phyloP scores from a whole-genome alignment of 2,113 vertebrate species.

The Lycaon pictus region DNA sequence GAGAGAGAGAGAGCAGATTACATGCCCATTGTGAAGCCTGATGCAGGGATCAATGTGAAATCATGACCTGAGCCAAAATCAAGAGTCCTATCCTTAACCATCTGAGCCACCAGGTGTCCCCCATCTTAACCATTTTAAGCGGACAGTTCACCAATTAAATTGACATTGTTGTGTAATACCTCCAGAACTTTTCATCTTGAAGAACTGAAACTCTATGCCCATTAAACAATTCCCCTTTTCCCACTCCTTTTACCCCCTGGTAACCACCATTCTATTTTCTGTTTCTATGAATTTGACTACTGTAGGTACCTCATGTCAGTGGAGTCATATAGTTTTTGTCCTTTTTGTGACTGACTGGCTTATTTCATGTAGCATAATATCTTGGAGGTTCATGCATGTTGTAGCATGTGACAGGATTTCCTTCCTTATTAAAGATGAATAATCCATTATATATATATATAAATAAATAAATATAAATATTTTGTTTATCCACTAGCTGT shows the following conservation, averaged over 20 bases:
- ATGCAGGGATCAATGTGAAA: not conserved
- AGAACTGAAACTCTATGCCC: not conserved
- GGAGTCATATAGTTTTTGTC: not conserved
- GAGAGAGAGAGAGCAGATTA: not conserved
- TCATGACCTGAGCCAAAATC: not conserved
- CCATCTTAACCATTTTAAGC: not conserved
- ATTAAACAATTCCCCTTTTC: not conserved
- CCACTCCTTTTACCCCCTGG: not conserved
- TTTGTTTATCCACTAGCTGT: slow-evolving; percentile 44
- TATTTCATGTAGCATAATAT: slow-evolving; percentile 44
- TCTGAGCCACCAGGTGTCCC: not conserved
- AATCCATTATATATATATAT: not conserved
- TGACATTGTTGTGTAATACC: slow-evolving; percentile 33
- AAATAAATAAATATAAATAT: not conserved
- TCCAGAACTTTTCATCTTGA: slow-evolving; percentile 2
- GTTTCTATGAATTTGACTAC: slow-evolving; percentile 44
- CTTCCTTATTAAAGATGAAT: slow-evolving; percentile 24
- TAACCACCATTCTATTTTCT: slow-evolving; percentile 27
- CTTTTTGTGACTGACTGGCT: slow-evolving; percentile 21
- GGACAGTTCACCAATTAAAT: not conserved
- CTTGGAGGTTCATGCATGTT: not conserved
- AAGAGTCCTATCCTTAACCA: not conserved
- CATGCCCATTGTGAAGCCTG: not conserved
- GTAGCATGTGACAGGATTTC: not conserved
- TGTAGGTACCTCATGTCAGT: slow-evolving; percentile 10